These are phyloP conservation scores for Orius laevigatus DNA, from an alignment of 1,140 invertebrate genomes.

Conservation along the genomic window DNA sequence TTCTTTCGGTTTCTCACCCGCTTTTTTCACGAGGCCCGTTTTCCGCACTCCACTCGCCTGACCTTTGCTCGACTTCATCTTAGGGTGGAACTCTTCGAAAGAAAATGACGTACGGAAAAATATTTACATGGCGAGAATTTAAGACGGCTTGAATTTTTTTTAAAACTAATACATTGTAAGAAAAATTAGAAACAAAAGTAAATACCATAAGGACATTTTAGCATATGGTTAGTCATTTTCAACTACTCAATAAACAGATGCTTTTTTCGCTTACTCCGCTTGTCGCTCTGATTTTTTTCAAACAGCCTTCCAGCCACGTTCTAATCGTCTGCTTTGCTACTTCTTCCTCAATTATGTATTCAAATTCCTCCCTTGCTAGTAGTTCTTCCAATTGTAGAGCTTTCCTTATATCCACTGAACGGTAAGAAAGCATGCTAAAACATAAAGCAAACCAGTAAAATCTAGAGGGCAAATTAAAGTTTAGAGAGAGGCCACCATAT, in stretches of 20 bases:
- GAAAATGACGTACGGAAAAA: too few relatives aligned
- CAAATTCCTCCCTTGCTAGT: conserved; percentile 92
- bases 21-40: too few relatives aligned
- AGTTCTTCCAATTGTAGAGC: conserved; percentile 97
- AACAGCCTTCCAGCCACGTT: conserved; percentile 82
- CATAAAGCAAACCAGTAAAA: conserved; percentile 29
- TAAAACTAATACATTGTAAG: not conserved
- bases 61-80: too few relatives aligned
- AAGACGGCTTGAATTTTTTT: not conserved
- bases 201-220: not conserved
- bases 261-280: conserved; percentile 37
- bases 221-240: not conserved
- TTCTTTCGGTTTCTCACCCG: too few relatives aligned
- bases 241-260: not conserved
- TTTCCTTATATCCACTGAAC: conserved; percentile 97
- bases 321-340: conserved; percentile 98
- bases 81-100: too few relatives aligned
- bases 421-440: conserved; percentile 90
- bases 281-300: conserved; percentile 72
- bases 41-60: too few relatives aligned
- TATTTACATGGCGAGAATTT: too few relatives aligned
- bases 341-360: conserved; percentile 99
- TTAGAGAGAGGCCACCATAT: too few relatives aligned
- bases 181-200: not conserved
- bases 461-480: too few relatives aligned